These are phyloP conservation scores for Cheilosia grossa DNA, from an alignment of 2,888 invertebrate genomes.

Conservation along the genomic window DNA sequence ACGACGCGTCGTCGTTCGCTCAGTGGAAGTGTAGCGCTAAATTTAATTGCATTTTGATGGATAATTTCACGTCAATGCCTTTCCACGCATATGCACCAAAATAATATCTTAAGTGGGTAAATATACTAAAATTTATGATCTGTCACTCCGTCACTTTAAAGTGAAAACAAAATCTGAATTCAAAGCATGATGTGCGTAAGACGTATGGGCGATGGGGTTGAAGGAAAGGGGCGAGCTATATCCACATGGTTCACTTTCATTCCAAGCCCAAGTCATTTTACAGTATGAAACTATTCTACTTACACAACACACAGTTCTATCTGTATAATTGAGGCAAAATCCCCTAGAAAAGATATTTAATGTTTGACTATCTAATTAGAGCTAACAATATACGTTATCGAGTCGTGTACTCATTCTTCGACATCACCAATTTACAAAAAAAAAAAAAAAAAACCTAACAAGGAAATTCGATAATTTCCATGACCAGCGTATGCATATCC, in stretches of 20 bases:
- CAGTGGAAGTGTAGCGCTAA: constrained; percentile 58
- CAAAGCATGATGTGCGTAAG: constrained; percentile 8
- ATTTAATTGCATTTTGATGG: constrained; percentile 73
- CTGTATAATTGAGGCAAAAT: not conserved
- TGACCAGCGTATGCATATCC: not conserved
- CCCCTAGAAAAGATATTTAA: not conserved
- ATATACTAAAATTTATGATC: constrained; percentile 67
- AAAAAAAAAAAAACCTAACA: constrained; percentile 24
- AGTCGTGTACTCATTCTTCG: constrained; percentile 6
- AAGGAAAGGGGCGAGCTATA: no score
- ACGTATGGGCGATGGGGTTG: no score
- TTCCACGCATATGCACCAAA: constrained; percentile 63
- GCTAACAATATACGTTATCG: constrained; percentile 6
- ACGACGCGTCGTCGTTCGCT: constrained; percentile 45
- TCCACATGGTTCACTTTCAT: no score
- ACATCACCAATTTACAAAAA: constrained; percentile 45
- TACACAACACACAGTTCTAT: no score
- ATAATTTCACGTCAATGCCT: constrained; percentile 72
- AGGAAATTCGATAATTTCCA: constrained; percentile 8
- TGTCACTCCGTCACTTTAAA: constrained; percentile 59
- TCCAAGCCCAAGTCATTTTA: no score
- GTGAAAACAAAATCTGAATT: constrained; percentile 22
- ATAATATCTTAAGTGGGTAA: constrained; percentile 66
- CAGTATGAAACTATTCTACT: no score
- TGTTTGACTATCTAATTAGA: constrained; percentile 41